A percentile compares a stretch with the other conserved stretches of the same genome.
phyloP scores from a whole-genome alignment of 1,140 invertebrate species.

The Oreohelix idahoensis region DNA sequence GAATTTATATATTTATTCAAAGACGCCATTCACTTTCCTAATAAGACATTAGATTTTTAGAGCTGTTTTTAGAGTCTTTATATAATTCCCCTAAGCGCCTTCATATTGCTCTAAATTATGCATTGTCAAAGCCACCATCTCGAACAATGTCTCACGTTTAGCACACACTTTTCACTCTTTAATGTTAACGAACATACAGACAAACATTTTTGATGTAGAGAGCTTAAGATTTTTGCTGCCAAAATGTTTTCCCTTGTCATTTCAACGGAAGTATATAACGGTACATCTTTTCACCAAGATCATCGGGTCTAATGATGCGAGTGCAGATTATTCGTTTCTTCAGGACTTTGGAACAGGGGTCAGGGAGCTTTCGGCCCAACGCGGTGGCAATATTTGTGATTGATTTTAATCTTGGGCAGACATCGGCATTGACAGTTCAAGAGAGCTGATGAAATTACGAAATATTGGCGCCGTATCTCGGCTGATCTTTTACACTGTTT shows the following conservation, averaged over 20 bases:
- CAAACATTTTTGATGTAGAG: too few species aligned
- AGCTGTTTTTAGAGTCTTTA: too few species aligned
- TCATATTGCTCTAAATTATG: too few species aligned
- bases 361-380: not conserved
- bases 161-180: too few species aligned
- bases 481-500: not conserved
- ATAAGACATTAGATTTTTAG: too few species aligned
- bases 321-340: not conserved
- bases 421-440: not conserved
- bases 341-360: not conserved
- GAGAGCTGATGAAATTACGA: slow-evolving; percentile 5
- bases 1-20: too few species aligned
- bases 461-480: not conserved
- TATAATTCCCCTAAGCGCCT: too few species aligned
- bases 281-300: not conserved
- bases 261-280: not conserved
- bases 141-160: too few species aligned
- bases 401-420: not conserved
- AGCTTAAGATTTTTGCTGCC: too few species aligned
- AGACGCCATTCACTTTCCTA: too few species aligned
- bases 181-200: too few species aligned
- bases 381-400: slow-evolving; percentile 1
- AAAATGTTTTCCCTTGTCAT: not conserved
- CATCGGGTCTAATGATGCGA: not conserved
- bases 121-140: too few species aligned